These are phyloP conservation scores for Pelecanus crispus DNA, from an alignment of 2,113 vertebrate species.

Conservation along the genomic window DNA sequence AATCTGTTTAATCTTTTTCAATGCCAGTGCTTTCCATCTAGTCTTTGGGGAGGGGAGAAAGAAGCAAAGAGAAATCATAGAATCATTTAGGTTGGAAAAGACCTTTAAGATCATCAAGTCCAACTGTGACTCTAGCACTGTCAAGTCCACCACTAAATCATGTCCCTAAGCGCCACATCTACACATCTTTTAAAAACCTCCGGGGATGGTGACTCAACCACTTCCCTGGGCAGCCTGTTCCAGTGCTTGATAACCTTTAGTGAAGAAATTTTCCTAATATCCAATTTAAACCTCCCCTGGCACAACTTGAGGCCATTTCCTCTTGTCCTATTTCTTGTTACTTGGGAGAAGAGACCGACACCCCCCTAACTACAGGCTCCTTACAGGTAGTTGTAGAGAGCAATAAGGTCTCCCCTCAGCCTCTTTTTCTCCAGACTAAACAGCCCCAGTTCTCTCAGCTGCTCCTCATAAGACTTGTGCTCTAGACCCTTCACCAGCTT, in stretches of 20 bases:
- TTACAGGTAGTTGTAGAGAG: background rate
- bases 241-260: background rate
- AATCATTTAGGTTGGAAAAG: background rate
- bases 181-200: background rate
- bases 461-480: background rate
- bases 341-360: background rate
- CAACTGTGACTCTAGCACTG: background rate
- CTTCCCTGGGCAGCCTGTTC: background rate
- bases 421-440: background rate
- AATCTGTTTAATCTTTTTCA: constrained; percentile 22
- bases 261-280: background rate
- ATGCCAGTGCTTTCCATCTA: background rate
- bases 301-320: background rate
- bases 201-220: background rate
- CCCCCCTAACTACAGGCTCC: too few relatives aligned
- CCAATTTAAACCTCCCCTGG: background rate
- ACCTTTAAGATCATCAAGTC: background rate
- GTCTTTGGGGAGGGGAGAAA: background rate
- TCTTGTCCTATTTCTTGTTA: background rate
- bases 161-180: background rate
- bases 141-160: background rate
- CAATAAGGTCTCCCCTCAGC: background rate
- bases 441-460: background rate
- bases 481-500: background rate
- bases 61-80: background rate